phyloP scores from a whole-genome alignment of 2,797 vertebrate genomes.

The Setipinna tenuifilis region DNA sequence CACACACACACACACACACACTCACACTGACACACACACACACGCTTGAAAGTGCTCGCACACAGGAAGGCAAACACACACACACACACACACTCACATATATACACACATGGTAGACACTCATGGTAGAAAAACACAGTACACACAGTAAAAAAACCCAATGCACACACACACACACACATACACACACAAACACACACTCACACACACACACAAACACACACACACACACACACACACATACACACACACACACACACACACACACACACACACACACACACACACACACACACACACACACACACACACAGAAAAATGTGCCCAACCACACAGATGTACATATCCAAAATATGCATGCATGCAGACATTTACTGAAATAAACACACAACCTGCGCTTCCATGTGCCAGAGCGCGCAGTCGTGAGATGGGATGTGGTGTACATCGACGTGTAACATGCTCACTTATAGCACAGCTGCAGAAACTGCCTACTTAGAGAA shows the following conservation, averaged over 20 bases:
- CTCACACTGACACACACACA: background rate
- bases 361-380: constrained; percentile 45
- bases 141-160: too few relatives aligned
- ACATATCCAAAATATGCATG: constrained; percentile 43
- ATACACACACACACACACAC: constrained; percentile 14
- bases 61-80: background rate
- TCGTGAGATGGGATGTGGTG: background rate
- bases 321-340: constrained; percentile 25
- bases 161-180: too few relatives aligned
- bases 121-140: background rate
- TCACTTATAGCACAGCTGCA: background rate
- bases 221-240: background rate
- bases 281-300: constrained; percentile 34
- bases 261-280: constrained; percentile 39
- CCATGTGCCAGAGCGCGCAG: background rate
- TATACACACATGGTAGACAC: constrained; percentile 36
- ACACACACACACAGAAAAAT: constrained; percentile 28
- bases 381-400: constrained; percentile 32
- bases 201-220: too few relatives aligned
- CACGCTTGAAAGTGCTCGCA: background rate
- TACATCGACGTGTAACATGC: background rate
- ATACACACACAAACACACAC: too few relatives aligned
- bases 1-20: background rate
- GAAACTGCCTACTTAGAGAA: background rate
- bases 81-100: constrained; percentile 26